A percentile compares a stretch with the other conserved stretches of the same genome.
These are phyloP conservation scores for Drosophila bunnanda DNA, from an alignment of 2,888 invertebrate species.

Conservation along the genomic window DNA sequence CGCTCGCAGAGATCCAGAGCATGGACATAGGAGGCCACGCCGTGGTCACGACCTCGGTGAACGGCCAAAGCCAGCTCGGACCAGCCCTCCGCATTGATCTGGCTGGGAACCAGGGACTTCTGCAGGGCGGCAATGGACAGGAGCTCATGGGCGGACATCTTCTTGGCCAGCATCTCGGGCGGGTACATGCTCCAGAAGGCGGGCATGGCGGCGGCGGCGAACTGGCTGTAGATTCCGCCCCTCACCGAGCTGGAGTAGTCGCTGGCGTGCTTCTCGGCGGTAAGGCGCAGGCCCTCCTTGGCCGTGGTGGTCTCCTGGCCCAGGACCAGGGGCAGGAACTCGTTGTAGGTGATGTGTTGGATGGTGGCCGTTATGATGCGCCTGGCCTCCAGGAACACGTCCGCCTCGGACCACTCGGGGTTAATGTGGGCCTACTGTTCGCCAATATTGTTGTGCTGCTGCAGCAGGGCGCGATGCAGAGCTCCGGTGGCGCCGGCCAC, in stretches of 20 bases:
- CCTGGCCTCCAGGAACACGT: conserved; percentile 90
- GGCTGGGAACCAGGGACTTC: conserved; percentile 81
- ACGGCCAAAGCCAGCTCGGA: conserved; percentile 86
- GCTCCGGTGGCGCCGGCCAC: conserved; percentile 89
- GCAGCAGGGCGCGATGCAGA: conserved; percentile 89
- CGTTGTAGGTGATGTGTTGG: conserved; percentile 93
- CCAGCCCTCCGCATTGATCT: conserved; percentile 85
- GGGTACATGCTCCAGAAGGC: conserved; percentile 92
- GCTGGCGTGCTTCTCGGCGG: conserved; percentile 90
- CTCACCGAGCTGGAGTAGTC: conserved; percentile 93
- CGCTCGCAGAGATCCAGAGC: conserved; percentile 88
- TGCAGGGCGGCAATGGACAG: conserved; percentile 87
- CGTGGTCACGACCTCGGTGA: conserved; percentile 91
- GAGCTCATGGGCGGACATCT: conserved; percentile 87
- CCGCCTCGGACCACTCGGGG: conserved; percentile 92
- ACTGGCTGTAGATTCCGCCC: conserved; percentile 91
- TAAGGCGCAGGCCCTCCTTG: conserved; percentile 86
- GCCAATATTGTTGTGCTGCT: conserved; percentile 93
- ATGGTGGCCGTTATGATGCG: conserved; percentile 91
- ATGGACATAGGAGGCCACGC: conserved; percentile 90
- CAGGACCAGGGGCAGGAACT: conserved; percentile 91
- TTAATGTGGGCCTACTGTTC: conserved; percentile 89
- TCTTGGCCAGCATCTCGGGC: conserved; percentile 88
- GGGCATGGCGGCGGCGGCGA: conserved; percentile 90
- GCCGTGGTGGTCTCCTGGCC: conserved; percentile 86